These are phyloP conservation scores for Drosophila lacicola DNA, from an alignment of 2,888 invertebrate species.

Conservation along the genomic window DNA sequence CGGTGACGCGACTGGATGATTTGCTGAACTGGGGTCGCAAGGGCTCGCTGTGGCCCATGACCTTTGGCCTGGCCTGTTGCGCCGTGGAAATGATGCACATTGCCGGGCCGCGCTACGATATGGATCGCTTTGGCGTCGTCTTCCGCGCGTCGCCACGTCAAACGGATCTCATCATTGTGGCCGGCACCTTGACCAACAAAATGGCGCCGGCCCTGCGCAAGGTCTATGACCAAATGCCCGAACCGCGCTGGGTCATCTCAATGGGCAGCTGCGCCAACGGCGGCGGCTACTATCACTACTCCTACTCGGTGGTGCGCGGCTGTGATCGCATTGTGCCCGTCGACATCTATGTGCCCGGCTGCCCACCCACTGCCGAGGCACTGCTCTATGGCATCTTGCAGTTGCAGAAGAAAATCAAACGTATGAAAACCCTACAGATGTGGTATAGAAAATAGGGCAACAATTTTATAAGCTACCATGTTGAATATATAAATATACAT, in stretches of 20 bases:
- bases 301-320: conserved; percentile 98
- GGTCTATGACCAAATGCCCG: conserved; percentile 99
- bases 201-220: conserved; percentile 99
- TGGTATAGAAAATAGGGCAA: conserved; percentile 93
- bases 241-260: conserved; percentile 99
- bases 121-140: conserved; percentile 99
- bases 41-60: conserved; percentile 98
- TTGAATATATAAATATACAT: no score
- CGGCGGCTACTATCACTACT: conserved; percentile 99
- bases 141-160: conserved; percentile 99
- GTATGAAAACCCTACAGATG: conserved; percentile 93
- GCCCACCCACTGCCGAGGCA: conserved; percentile 99
- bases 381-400: conserved; percentile 97
- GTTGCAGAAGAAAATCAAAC: conserved; percentile 98
- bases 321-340: conserved; percentile 99
- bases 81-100: conserved; percentile 99
- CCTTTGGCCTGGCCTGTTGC: conserved; percentile 99
- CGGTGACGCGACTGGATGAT: conserved; percentile 96
- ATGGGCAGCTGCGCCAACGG: conserved; percentile 99
- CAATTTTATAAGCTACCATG: background rate
- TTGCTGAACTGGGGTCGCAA: conserved; percentile 97
- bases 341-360: conserved; percentile 99
- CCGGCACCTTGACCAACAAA: conserved; percentile 99
- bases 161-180: conserved; percentile 98
- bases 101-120: conserved; percentile 99